A percentile compares a stretch with the other conserved stretches of the same genome.
These are phyloP conservation scores for Macrosteles quadrilineatus DNA, from an alignment of 1,140 invertebrate genomes.

Conservation along the genomic window DNA sequence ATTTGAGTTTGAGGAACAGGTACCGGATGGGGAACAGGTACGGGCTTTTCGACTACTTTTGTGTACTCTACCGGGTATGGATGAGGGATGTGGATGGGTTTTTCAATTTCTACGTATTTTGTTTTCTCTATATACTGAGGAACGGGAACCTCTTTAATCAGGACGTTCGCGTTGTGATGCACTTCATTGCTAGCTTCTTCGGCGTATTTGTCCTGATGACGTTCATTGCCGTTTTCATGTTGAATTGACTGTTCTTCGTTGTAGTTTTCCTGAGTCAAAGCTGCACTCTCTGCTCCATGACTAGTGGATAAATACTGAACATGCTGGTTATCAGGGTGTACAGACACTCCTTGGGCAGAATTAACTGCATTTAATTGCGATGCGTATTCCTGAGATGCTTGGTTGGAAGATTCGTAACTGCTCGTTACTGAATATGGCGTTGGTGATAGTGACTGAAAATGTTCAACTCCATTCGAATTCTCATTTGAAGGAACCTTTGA, in stretches of 20 bases:
- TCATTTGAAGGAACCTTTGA: neutral
- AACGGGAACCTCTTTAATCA: slow-evolving; percentile 7
- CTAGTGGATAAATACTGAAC: neutral
- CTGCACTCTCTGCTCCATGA: neutral
- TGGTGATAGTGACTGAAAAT: too few species aligned
- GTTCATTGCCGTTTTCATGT: neutral
- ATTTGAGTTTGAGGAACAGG: slow-evolving; percentile 28
- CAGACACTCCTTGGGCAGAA: neutral
- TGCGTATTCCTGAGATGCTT: neutral
- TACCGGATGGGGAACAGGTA: slow-evolving; percentile 49
- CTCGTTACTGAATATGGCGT: too few species aligned
- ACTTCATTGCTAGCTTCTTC: neutral
- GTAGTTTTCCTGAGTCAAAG: neutral
- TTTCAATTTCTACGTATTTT: slow-evolving; percentile 2
- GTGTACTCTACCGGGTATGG: slow-evolving; percentile 56
- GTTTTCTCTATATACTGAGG: slow-evolving; percentile 8
- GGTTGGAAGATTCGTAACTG: neutral
- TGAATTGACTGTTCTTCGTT: neutral
- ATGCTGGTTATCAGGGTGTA: slow-evolving; percentile 6
- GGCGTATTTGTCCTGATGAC: neutral
- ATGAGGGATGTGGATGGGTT: slow-evolving; percentile 35
- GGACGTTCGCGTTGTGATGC: neutral
- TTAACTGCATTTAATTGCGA: neutral
- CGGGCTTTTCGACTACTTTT: slow-evolving; percentile 54
- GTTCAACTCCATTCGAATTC: too few species aligned